Evolutionary conservation across 2,888 invertebrate species (phyloP), one percentile per base, ranked within the genome.

Genomic region (Xestia rhomboidea): DNA sequence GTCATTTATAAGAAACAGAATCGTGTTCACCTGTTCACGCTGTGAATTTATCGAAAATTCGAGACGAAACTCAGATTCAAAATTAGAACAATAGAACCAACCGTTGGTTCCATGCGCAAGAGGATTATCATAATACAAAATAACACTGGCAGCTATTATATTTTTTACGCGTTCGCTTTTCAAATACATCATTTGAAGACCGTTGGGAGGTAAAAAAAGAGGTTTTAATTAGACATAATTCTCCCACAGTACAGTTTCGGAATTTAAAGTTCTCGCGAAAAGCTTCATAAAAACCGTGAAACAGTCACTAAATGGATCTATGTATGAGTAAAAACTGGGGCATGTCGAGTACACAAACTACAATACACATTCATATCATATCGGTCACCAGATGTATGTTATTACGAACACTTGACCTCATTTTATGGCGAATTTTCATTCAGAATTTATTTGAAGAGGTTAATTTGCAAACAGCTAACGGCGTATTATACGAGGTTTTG

Each of bases 401-500:
- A 85, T 88, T 85, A 84, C 68, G 86, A 82, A 83, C 81, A 89
- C 90, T 92, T 91, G 90, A 89, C 92, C 91, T 84, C 87, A 87
- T 91, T 92, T 63, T 86, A 75, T 81, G 63, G 75, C 66, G 75
- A 81, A 82, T 82, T 85, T 89, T 86, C 83, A 83, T 84, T 88
- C 83, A 80, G 73, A 81, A 77, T 81, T 84, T 83, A 83, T 77
- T 83, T 87, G 80, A 81, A 77, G 86, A 74, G 54, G 69, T 44
- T 80, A 77, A 81, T 86, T 77, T 78, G 69, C 64, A 60, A 68
- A 46, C n/a, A 30, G 21, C 66, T 76, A 67, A 68, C 68, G 24
- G 41, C 7, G 3, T 44, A 68, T 79, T 83, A 77, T 64, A 41
- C 3, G n/a, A 57, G 18, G 27, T 76, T 84, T 54, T 70, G 46